Base-by-base conservation (phyloP, 2,113 vertebrate species). In the Lamprotornis superbus region DNA sequence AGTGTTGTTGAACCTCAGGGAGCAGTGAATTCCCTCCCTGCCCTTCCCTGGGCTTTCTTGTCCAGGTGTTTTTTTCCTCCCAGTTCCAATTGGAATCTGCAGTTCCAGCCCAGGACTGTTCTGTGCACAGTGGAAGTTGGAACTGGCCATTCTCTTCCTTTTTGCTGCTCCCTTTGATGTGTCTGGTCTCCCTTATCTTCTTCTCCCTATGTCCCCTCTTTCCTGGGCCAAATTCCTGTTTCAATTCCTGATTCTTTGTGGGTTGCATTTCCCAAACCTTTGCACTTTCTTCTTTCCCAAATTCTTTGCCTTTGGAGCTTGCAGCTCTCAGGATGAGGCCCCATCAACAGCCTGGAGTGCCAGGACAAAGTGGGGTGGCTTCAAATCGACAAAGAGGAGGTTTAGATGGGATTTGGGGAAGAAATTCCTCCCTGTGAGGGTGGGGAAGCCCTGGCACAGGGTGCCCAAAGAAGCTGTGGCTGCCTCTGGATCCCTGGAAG, bases 161-260 rank as follows among this genome's bases (percentile, higher is more conserved):
- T 61, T 44, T 39, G 24, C 63, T 63, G 68, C 50, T 78, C 30
- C 40, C 7, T 82, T 64, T 65, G 14, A 5, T 16, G 21, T 23
- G 9, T 42, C 17, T 80, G 42, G 27, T 18, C 83, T 19, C 7
- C 2, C 16, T n/a, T 11, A 27, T 13, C 25, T 22, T 30, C 0
- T 16, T 59, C 22, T 52, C 37, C 44, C 30, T 57, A 25, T 0
- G 1, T 30, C 46, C 52, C 39, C 31, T 42, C 69, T 49, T 74
- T 52, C 33, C 87, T 25, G 31, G 9, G 5, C n/a, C 3, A 65
- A 69, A 12, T 40, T 50, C 22, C 2, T 0, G 5, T 30, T 60
- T 25, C 24, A 13, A 0, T 44, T 75, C 22, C 44, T 40, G 16
- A 1, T 60, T 74, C 28, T 39, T 24, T 3, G 0, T 22, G 56